Percentiles rank a stretch among this genome's conserved stretches.
Evolutionary conservation across 2,888 invertebrate species (phyloP).

Genomic region (Galeopsomyia nigrocyanea): DNA sequence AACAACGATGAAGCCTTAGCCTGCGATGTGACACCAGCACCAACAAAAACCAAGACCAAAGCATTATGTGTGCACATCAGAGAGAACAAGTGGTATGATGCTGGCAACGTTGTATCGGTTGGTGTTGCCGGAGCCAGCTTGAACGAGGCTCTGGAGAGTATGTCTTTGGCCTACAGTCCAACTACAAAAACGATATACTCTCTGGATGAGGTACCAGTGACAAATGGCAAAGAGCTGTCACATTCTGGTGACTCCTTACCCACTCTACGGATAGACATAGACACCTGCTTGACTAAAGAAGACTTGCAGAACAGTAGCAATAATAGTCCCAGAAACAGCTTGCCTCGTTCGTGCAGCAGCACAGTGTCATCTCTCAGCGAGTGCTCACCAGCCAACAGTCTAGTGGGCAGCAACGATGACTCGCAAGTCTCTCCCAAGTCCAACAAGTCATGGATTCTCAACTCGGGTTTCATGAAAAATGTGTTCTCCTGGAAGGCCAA

Average conservation of each 20-base stretch:
- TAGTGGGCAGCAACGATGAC: slow-evolving; percentile 72
- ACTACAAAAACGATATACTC: slow-evolving; percentile 81
- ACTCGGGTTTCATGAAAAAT: slow-evolving; percentile 62
- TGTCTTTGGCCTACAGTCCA: slow-evolving; percentile 82
- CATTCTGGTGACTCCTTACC: slow-evolving; percentile 29
- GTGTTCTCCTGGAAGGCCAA: slow-evolving; percentile 69
- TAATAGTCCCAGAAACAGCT: slow-evolving; percentile 60
- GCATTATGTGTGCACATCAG: slow-evolving; percentile 63
- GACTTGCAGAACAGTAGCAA: slow-evolving; percentile 53
- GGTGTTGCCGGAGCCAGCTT: slow-evolving; percentile 67
- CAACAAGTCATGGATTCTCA: slow-evolving; percentile 58
- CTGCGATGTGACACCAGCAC: slow-evolving; percentile 58
- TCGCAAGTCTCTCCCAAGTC: slow-evolving; percentile 56
- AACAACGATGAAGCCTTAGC: slow-evolving; percentile 60
- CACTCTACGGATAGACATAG: slow-evolving; percentile 27
- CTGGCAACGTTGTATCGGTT: slow-evolving; percentile 61
- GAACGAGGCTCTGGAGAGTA: slow-evolving; percentile 79
- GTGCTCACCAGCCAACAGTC: slow-evolving; percentile 76
- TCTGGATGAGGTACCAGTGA: slow-evolving; percentile 62
- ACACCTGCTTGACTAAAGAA: slow-evolving; percentile 43
- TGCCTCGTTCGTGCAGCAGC: slow-evolving; percentile 69
- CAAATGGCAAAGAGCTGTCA: slow-evolving; percentile 36
- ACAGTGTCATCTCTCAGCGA: slow-evolving; percentile 81
- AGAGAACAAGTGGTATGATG: slow-evolving; percentile 64
- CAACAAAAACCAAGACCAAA: slow-evolving; percentile 56